Evolutionary conservation across 2,113 vertebrate genomes (phyloP).

Genomic region (Ageneiosus marmoratus): DNA sequence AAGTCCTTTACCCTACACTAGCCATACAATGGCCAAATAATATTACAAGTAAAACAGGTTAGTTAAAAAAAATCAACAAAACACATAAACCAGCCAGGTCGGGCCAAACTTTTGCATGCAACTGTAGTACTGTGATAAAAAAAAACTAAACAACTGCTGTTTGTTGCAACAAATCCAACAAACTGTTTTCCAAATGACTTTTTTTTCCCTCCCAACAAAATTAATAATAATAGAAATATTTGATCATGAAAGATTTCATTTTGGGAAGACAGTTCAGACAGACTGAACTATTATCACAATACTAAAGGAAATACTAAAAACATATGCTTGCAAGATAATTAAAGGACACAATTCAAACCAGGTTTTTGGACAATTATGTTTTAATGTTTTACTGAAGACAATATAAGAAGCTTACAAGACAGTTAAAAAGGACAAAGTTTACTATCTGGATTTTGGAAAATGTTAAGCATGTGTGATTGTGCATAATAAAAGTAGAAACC

Average conservation of each 20-base stretch:
- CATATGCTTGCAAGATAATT: slow-evolving; percentile 57
- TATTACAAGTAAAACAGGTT: background rate
- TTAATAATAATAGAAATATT: slow-evolving; percentile 69
- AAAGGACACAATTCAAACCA: slow-evolving; percentile 53
- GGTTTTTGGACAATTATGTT: background rate
- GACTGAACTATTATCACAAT: slow-evolving; percentile 57
- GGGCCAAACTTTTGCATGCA: background rate
- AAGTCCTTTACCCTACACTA: too few relatives aligned
- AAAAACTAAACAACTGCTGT: background rate
- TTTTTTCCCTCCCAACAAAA: slow-evolving; percentile 59
- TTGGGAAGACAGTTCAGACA: slow-evolving; percentile 53
- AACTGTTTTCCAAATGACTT: slow-evolving; percentile 66
- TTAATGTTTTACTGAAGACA: background rate
- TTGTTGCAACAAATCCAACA: slow-evolving; percentile 5
- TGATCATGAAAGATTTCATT: slow-evolving; percentile 63
- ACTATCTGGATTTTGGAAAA: slow-evolving; percentile 44
- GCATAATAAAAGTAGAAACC: background rate
- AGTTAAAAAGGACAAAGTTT: slow-evolving; percentile 6
- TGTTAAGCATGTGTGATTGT: background rate
- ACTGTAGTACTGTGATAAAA: background rate
- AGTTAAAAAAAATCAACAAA: background rate
- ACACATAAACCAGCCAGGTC: background rate
- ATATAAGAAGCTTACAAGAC: background rate
- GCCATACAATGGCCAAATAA: too few relatives aligned
- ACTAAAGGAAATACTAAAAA: slow-evolving; percentile 46